Evolutionary conservation across 2,888 invertebrate species (phyloP), one percentile per base, ranked within the genome.

Genomic region (Campoplex capitator): DNA sequence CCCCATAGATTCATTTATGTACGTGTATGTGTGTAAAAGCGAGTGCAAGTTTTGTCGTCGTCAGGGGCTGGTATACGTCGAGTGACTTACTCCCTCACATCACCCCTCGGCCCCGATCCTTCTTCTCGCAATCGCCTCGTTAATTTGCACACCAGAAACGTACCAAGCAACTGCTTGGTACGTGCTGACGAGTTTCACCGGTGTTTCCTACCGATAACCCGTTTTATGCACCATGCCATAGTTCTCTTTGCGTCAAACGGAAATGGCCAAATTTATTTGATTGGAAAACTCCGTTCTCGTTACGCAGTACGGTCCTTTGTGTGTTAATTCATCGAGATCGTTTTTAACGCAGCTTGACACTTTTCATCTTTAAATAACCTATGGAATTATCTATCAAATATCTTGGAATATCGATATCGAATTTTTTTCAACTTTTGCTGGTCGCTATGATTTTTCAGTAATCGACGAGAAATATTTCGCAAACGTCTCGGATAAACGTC

Each of bases 141-240:
- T 84, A 84, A 84, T 84, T 79, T 80, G 84, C 62, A 75, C 79
- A 56, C 23, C 58, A 70, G 38, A 58, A 79, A 74, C 56, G 84
- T 84, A 84, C 84, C 84, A 80, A 79, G 79, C 79, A 79, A 58
- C 70, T 62, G 75, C 51, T 42, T 84, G 84, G 84, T 84, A 84
- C 84, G 84, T 75, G 84, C 75, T 68, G 74, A 84, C 79, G 84
- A 84, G 84, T 75, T 58, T 70, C 68, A 32, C 54, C 70, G 45
- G 45, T 73, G 56, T 71, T 35, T 42, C 68, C 62, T 48, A n/a
- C 54, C 73, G 77, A 65, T 74, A 67, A 67, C 38, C 51, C 81
- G 45, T 51, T 23, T 58, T 42, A n/a, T 28, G 13, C 16, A 35
- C 23, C 65, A 38, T 13, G 2, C 18, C 23, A 28, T 18, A 2